Evolutionary conservation across 2,888 invertebrate genomes (phyloP).

Genomic region (Drosophila pullipes): DNA sequence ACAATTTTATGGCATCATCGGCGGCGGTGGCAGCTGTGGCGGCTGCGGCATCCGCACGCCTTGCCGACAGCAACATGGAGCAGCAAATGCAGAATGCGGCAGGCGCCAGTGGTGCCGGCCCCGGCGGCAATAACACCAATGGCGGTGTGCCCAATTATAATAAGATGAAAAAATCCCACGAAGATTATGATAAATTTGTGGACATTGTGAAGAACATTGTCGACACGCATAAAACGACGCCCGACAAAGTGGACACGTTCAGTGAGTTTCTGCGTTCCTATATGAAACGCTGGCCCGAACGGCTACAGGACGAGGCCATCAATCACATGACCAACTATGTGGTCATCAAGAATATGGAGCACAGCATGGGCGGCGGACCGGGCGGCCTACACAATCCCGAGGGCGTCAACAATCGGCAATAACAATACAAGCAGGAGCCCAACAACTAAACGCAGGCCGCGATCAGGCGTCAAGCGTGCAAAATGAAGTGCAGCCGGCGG

Average conservation of each 20-base stretch:
- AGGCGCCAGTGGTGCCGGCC: slow-evolving; percentile 70
- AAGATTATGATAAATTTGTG: slow-evolving; percentile 84
- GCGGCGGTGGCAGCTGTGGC: slow-evolving; percentile 84
- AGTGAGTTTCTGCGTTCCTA: slow-evolving; percentile 84
- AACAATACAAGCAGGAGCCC: slow-evolving; percentile 83
- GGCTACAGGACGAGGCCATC: slow-evolving; percentile 84
- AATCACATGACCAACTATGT: slow-evolving; percentile 85
- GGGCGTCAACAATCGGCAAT: slow-evolving; percentile 84
- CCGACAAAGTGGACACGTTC: slow-evolving; percentile 84
- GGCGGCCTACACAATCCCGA: slow-evolving; percentile 74
- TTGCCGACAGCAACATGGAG: slow-evolving; percentile 83
- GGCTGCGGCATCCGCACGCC: slow-evolving; percentile 81
- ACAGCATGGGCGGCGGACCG: slow-evolving; percentile 77
- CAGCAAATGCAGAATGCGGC: slow-evolving; percentile 80
- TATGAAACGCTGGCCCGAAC: slow-evolving; percentile 84
- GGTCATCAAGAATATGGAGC: slow-evolving; percentile 85
- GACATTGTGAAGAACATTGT: slow-evolving; percentile 85
- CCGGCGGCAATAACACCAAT: slow-evolving; percentile 78
- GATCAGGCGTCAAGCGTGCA: neutral
- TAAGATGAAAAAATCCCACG: slow-evolving; percentile 79
- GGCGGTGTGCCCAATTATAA: slow-evolving; percentile 82
- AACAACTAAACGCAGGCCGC: slow-evolving; percentile 61
- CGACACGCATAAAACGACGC: slow-evolving; percentile 83
- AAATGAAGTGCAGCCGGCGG: slow-evolving; percentile 22
- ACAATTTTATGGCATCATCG: slow-evolving; percentile 84